Evolutionary conservation across 2,888 invertebrate species (phyloP).

Genomic region (Terebella lapidaria): DNA sequence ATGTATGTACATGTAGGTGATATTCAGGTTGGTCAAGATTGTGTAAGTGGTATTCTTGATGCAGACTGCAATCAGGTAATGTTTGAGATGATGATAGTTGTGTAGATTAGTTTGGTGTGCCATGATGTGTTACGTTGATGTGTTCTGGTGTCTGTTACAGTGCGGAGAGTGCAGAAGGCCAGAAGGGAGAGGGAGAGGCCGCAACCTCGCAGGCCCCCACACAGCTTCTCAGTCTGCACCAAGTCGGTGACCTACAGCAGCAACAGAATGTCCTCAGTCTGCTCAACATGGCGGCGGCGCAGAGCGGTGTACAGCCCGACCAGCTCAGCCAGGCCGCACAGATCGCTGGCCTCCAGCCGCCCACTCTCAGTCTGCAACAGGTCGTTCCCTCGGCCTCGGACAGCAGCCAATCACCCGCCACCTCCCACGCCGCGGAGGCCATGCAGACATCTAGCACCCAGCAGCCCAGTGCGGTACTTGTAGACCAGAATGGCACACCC

Average conservation of each 20-base stretch:
- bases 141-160: no score
- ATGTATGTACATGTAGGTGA: no score
- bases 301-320: neutral
- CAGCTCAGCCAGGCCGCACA: conserved; percentile 2
- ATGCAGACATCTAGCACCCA: neutral
- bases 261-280: neutral
- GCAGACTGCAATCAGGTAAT: no score
- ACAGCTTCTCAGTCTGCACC: no score
- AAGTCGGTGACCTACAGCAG: neutral
- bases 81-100: no score
- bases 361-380: neutral
- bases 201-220: no score
- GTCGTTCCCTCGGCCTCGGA: neutral
- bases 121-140: no score
- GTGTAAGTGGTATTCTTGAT: no score
- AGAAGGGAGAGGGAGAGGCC: no score
- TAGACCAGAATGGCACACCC: neutral
- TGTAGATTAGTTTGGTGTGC: no score
- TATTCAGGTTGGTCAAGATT: no score
- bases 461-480: neutral
- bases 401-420: neutral
- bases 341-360: conserved; percentile 1
- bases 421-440: neutral
- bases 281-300: conserved; percentile 1
- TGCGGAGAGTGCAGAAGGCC: no score